Evolutionary conservation across 1,140 invertebrate genomes (phyloP).

Genomic region (Lucilia sericata): DNA sequence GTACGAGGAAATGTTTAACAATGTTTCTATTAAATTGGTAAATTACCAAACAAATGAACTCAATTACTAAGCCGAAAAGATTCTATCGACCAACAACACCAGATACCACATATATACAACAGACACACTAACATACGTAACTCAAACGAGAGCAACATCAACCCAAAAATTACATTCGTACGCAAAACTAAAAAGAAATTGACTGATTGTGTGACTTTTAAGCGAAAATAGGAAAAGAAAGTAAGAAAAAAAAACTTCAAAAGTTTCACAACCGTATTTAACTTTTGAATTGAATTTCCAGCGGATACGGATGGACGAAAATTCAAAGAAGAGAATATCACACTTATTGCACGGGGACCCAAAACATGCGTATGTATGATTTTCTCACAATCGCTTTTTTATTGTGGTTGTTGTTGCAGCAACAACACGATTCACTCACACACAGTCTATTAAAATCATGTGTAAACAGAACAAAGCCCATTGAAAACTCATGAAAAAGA

Average conservation of each 20-base stretch:
- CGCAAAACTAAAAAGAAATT: not conserved
- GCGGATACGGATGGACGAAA: not conserved
- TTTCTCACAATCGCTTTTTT: too few relatives aligned
- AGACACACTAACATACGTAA: not conserved
- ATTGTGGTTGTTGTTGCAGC: too few relatives aligned
- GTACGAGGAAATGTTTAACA: too few relatives aligned
- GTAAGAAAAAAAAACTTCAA: not conserved
- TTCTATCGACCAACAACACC: not conserved
- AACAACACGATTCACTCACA: not conserved
- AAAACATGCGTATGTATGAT: slow-evolving; percentile 18
- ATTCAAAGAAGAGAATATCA: not conserved
- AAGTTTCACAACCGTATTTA: not conserved
- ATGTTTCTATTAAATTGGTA: not conserved
- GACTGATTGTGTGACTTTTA: not conserved
- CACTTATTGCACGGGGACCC: too few relatives aligned
- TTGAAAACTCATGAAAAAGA: too few relatives aligned
- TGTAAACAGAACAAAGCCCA: too few relatives aligned
- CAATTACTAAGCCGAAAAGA: not conserved
- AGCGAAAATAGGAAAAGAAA: not conserved
- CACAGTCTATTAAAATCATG: too few relatives aligned
- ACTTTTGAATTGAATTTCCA: not conserved
- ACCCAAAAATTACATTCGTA: not conserved
- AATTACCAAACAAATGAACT: slow-evolving; percentile 1
- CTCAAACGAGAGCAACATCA: not conserved
- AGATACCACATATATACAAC: too few relatives aligned